A percentile compares a stretch with the other conserved stretches of the same genome.
phyloP scores from a whole-genome alignment of 1,140 invertebrate species.

The Ladona fulva region DNA sequence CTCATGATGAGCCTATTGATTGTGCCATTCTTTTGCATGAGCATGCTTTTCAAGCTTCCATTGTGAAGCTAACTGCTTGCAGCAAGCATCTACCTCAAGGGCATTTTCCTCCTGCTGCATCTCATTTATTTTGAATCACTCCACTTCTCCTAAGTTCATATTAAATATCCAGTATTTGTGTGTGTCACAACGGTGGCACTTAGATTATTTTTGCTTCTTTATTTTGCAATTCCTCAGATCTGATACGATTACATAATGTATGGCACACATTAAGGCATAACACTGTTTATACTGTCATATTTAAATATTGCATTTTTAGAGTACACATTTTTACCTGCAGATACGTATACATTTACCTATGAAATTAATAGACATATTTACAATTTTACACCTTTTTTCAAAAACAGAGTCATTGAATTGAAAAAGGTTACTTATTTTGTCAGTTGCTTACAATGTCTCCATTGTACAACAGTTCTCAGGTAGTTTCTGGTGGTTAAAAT shows the following conservation, averaged over 20 bases:
- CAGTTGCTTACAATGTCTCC: conserved; percentile 1
- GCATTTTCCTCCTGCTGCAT: neutral
- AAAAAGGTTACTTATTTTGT: conserved; percentile 8
- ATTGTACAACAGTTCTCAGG: conserved; percentile 4
- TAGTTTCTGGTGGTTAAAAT: conserved; percentile 1
- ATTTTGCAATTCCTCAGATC: neutral
- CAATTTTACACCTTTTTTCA: conserved; percentile 7
- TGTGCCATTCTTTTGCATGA: neutral
- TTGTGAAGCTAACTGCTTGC: neutral
- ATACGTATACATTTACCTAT: conserved; percentile 4
- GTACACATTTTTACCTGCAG: conserved; percentile 8
- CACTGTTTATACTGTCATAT: conserved; percentile 2
- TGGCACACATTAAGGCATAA: conserved; percentile 5
- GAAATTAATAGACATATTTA: conserved; percentile 5
- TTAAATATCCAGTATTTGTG: neutral
- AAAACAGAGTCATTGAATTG: conserved; percentile 2
- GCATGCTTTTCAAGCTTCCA: neutral
- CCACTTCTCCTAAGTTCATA: neutral
- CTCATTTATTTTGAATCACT: neutral
- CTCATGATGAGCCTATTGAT: neutral
- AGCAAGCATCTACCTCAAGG: neutral
- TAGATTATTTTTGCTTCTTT: neutral
- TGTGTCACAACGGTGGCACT: neutral
- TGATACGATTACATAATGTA: conserved; percentile 1
- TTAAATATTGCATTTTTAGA: conserved; percentile 7